phyloP scores from a whole-genome alignment of 2,797 vertebrate species.

The Podargus strigoides region DNA sequence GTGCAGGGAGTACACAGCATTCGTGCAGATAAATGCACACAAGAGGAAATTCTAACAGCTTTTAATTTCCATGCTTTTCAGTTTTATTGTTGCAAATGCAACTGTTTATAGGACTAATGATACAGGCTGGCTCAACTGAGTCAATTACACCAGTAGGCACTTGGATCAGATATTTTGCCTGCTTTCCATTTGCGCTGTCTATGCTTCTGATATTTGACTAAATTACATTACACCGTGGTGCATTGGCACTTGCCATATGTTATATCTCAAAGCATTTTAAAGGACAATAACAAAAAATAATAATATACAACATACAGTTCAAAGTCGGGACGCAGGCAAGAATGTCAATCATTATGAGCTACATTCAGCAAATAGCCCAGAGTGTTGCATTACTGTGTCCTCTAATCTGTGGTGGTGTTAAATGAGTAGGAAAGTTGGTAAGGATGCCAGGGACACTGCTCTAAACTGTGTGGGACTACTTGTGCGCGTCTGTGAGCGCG shows the following conservation, averaged over 20 bases:
- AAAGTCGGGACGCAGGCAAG: constrained; percentile 41
- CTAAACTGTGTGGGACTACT: constrained; percentile 60
- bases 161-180: constrained; percentile 75
- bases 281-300: constrained; percentile 70
- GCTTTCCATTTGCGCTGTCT: constrained; percentile 65
- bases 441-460: constrained; percentile 55
- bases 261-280: constrained; percentile 66
- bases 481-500: neutral
- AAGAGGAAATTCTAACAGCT: constrained; percentile 78
- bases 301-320: constrained; percentile 50
- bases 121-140: constrained; percentile 72
- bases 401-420: constrained; percentile 49
- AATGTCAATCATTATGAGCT: constrained; percentile 62
- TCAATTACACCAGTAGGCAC: constrained; percentile 76
- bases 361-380: constrained; percentile 60
- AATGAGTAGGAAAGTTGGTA: constrained; percentile 49
- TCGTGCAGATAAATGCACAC: constrained; percentile 74
- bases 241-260: constrained; percentile 67
- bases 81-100: constrained; percentile 81
- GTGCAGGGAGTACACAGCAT: constrained; percentile 59
- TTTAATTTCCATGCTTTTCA: constrained; percentile 82
- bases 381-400: constrained; percentile 45
- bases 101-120: constrained; percentile 78
- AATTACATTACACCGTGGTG: constrained; percentile 72
- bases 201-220: constrained; percentile 75